These are phyloP conservation scores for Ochropleura plecta DNA, from an alignment of 2,888 invertebrate species.

Conservation along the genomic window DNA sequence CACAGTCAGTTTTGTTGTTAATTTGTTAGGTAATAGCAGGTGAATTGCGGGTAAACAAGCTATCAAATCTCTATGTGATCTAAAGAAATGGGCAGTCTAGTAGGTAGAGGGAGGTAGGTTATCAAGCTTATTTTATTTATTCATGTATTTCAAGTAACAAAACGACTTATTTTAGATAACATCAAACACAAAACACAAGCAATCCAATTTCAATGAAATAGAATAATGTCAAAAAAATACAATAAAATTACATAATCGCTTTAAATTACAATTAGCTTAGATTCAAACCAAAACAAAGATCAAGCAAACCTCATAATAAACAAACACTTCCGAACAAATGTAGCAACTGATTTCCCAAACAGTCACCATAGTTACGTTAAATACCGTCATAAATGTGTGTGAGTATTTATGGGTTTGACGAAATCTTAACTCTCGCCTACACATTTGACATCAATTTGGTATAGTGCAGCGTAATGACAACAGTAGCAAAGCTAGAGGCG, in stretches of 20 bases:
- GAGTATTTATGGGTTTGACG: neutral
- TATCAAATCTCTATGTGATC: neutral
- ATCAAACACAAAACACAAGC: too few species aligned
- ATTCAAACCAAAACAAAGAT: neutral
- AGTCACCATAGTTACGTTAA: neutral
- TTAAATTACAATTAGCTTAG: neutral
- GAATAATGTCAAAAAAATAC: too few species aligned
- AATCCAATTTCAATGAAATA: too few species aligned
- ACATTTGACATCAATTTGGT: conserved; percentile 52
- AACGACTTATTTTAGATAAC: too few species aligned
- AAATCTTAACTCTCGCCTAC: conserved; percentile 22
- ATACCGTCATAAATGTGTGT: conserved; percentile 17
- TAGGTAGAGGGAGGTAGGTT: neutral
- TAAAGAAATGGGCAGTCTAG: neutral
- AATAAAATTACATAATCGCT: too few species aligned
- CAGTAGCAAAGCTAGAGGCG: conserved; percentile 21
- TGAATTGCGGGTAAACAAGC: neutral
- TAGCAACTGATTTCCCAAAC: conserved; percentile 26
- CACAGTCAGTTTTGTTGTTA: neutral
- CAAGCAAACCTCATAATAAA: neutral
- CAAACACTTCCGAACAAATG: neutral
- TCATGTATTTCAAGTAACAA: too few species aligned
- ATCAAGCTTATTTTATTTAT: neutral
- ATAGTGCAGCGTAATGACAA: conserved; percentile 23
- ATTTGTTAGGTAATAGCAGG: conserved; percentile 1